Evolutionary conservation across 1,140 invertebrate species (phyloP), one percentile per base, ranked within the genome.

Genomic region (Drepana arcuata): DNA sequence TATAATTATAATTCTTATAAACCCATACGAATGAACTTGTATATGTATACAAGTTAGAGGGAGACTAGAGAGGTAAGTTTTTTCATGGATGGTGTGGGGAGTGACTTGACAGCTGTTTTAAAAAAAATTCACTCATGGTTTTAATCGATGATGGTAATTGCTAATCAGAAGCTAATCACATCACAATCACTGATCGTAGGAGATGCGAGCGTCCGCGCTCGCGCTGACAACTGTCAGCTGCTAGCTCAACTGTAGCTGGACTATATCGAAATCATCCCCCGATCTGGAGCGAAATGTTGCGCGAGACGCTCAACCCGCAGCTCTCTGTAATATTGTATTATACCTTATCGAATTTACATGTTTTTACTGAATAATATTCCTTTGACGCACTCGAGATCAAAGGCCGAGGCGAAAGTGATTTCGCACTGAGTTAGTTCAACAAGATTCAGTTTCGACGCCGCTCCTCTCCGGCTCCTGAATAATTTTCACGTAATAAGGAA

Each of bases 281-380:
- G 39, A 47, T 56, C 45, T n/a, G 47, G 47, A 27, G 39, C 45
- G 24, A 32, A 50, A 56, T 55, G 58, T 64, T 56, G 64, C 48
- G 34, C 48, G 33, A 41, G 52, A 32, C 54, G 55, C 58, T 51
- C 36, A 63, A 51, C 50, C 68, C 64, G 48, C 56, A 28, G 56
- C 65, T 66, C 56, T 58, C 54, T 52, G 56, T 75, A 82, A 82
- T 78, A 82, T 82, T 74, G 78, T 77, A 73, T 82, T 79, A 82
- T 82, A 78, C 69, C 68, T 82, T 78, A 82, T 82, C 78, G 74
- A 77, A 82, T 82, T 82, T 82, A 67, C 78, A 82, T 82, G 75
- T 82, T 82, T 82, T 82, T 82, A 78, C 78, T 74, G 73, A 82
- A 82, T 78, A 79, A 80, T 67, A 77, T 80, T 79, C 71, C 78